Percentiles rank a stretch among this genome's conserved stretches.
phyloP scores from a whole-genome alignment of 2,797 vertebrate species.

The Paedocypris micromegethes region DNA sequence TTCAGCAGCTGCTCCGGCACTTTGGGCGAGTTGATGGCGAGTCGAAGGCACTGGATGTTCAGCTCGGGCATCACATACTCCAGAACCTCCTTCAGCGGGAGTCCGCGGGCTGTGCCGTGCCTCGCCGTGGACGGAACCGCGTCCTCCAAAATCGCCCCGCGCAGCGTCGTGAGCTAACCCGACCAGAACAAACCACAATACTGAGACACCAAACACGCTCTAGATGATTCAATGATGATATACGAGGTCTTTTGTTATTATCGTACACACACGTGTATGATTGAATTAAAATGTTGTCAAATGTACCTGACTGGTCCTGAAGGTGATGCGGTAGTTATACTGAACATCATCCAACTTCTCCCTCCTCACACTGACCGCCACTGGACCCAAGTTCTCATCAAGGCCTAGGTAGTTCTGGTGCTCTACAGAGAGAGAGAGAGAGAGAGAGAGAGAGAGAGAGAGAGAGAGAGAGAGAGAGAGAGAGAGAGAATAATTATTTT shows the following conservation, averaged over 20 bases:
- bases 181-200: not conserved
- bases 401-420: constrained; percentile 98
- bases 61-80: constrained; percentile 94
- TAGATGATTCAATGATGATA: too few species aligned
- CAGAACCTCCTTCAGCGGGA: constrained; percentile 93
- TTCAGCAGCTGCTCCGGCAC: constrained; percentile 92
- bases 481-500: too few species aligned
- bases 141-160: constrained; percentile 94
- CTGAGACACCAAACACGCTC: too few species aligned
- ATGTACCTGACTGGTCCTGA: constrained; percentile 91
- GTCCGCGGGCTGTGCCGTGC: constrained; percentile 87
- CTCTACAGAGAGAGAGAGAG: constrained; percentile 62
- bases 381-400: constrained; percentile 91
- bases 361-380: constrained; percentile 89
- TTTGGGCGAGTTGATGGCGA: constrained; percentile 84
- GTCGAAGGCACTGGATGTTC: constrained; percentile 84
- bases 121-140: constrained; percentile 90
- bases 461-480: too few species aligned
- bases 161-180: constrained; percentile 84
- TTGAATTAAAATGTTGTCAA: not conserved
- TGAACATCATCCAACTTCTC: constrained; percentile 89
- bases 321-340: constrained; percentile 88
- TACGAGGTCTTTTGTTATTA: too few species aligned
- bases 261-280: too few species aligned
- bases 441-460: not conserved